phyloP scores from a whole-genome alignment of 2,888 invertebrate species.

The Pharmacophagus antenor region DNA sequence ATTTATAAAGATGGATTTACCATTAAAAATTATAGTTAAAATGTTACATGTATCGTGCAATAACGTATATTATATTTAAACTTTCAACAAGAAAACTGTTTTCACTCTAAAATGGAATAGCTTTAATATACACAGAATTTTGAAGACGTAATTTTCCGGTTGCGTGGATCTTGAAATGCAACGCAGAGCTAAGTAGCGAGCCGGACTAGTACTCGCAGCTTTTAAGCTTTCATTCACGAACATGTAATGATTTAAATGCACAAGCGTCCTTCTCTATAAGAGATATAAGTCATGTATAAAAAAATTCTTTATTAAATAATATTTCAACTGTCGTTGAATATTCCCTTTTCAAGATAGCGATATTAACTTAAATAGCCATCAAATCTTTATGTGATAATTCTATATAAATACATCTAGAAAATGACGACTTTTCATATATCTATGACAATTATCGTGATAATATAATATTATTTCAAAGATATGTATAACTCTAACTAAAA shows the following conservation, averaged over 20 bases:
- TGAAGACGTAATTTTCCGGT: constrained; percentile 23
- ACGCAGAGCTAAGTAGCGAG: constrained; percentile 18
- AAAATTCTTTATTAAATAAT: no score
- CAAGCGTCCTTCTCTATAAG: neutral
- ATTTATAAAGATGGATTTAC: no score
- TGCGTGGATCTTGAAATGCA: constrained; percentile 18
- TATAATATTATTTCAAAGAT: no score
- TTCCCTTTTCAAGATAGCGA: no score
- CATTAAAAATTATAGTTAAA: neutral
- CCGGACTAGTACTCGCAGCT: constrained; percentile 6
- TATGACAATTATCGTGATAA: no score
- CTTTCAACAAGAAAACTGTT: neutral
- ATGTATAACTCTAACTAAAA: no score
- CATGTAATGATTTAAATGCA: constrained; percentile 14
- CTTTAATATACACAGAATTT: constrained; percentile 15
- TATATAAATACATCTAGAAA: no score
- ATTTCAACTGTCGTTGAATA: no score
- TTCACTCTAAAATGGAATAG: neutral
- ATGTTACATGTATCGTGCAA: neutral
- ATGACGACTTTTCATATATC: no score
- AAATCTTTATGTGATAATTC: no score
- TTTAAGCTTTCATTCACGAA: constrained; percentile 16
- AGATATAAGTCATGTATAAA: neutral
- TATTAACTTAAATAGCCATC: no score
- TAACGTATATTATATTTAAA: neutral